Base-by-base conservation (phyloP, 2,113 vertebrate genomes). In the Micromys minutus region DNA sequence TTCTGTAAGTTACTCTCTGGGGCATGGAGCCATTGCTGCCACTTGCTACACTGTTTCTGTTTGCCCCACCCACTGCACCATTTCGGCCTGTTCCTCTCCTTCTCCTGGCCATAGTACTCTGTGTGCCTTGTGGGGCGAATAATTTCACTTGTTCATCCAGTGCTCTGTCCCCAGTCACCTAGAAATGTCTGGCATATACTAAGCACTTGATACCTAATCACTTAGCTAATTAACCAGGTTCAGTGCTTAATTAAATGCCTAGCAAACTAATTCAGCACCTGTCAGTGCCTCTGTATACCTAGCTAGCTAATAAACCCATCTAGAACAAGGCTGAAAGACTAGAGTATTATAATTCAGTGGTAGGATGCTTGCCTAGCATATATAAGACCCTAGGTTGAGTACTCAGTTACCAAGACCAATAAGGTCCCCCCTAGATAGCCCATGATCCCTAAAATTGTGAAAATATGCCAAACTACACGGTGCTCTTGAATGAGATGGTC, bases 261-360 rank as follows among this genome's bases (percentile, higher is more conserved):
- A 91, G n/a, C 42, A 91, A 94, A 89, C 57, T 86, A 90, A 96
- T 71, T 87, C 29, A 57, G 85, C 29, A 87, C 17, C 47, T 36
- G 3, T 72, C 50, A 52, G 79, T 69, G n/a, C 17, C 9, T 39
- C 31, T 24, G 7, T 36, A 11, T 87, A 10, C 42, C 29, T 65
- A 81, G n/a, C 13, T 39, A 42, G n/a, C 75, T 74, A 79, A 83
- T 55, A 72, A 86, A 91, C 11, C 39, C 39, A 76, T 89, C 29
- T 76, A 86, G 61, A 36, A 8, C 15, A 34, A 26, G 34, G 8
- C 45, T 91, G 42, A 24, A 22, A 79, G 31, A 17, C 71, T 39
- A 36, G 29, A 13, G 59, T 72, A 72, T 21, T 3, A 15, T 86
- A n/a, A 1, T 11, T 86, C 42, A n/a, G 31, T 24, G 42, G 42